Base-by-base conservation (phyloP, 2,113 vertebrate species). In the Ictalurus punctatus region DNA sequence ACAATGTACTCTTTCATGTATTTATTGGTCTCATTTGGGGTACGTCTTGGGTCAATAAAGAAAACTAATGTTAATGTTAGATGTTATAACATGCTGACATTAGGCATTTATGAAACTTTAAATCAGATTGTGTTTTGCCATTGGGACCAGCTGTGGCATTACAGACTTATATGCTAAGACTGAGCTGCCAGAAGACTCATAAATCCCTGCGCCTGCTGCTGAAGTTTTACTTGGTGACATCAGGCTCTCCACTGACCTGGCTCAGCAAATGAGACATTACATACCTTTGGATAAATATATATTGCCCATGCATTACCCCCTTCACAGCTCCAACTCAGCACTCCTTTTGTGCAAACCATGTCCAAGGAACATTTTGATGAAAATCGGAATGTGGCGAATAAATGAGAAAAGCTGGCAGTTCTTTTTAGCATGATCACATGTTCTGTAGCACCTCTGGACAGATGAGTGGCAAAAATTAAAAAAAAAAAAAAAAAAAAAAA, bases 221-320 rank as follows among this genome's bases (percentile, higher is more conserved):
- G 44, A 37, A 87, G 74, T 54, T 58, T 88, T 71, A 73, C 30
- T 25, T 65, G 25, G 80, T 71, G 86, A 88, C 86, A 88, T 83
- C 79, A 83, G 65, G 63, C 63, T 80, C 86, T 87, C 86, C 86
- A 81, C 61, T 81, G 78, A 82, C 59, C 63, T 78, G 85, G 85
- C 85, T 79, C 40, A 63, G 40, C 56, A 58, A 82, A 71, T 82
- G 86, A 88, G 86, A 83, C 79, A 44, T 88, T 82, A 88, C 86
- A 81, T 88, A 83, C 67, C 79, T 40, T 83, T 88, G 52, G 79
- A 88, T 83, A 88, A 88, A 88, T 73, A 88, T 88, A 83, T 81
- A 83, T 73, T 83, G 8, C 30, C 79, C 79, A 73, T 83, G 86
- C 76, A 82, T 73, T 83, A 73, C 79, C 65, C 79, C 86, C 86